Conservation (phyloP, 2,113 vertebrate genomes). For the Helogale parvula region DNA sequence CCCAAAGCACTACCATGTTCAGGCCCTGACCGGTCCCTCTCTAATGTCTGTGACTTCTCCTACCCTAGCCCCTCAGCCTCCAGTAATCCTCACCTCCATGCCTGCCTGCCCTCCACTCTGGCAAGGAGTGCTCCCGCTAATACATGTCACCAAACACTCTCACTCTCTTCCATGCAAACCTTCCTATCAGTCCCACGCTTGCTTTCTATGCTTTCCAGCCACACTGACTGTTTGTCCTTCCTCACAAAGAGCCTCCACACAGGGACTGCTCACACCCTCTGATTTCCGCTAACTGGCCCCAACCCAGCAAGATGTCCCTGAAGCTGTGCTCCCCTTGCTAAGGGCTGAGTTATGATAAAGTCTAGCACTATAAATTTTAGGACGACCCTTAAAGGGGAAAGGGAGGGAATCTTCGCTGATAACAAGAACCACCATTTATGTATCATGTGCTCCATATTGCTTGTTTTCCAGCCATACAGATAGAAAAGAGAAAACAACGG, state of each 20-base stretch:
- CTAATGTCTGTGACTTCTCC: not conserved
- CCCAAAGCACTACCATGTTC: not conserved
- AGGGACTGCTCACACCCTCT: not conserved
- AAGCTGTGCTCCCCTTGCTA: not conserved
- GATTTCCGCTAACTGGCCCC: not conserved
- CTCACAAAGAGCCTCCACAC: not conserved
- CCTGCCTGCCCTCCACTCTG: too few species aligned
- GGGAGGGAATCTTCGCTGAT: not conserved
- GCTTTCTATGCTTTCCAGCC: not conserved
- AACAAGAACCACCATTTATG: not conserved
- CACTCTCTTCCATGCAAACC: too few species aligned
- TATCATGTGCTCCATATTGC: not conserved
- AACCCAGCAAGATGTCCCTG: not conserved
- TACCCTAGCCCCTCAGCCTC: accelerated
- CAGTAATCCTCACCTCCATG: not conserved
- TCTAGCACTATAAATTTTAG: not conserved
- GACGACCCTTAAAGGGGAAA: too few species aligned
- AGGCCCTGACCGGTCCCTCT: not conserved
- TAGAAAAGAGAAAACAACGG: not conserved
- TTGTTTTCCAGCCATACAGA: not conserved
- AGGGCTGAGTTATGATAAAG: not conserved
- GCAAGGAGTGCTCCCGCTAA: not conserved
- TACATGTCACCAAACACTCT: accelerated
- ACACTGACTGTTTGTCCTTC: too few species aligned
- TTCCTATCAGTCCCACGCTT: not conserved